Percentiles rank a stretch among this genome's conserved stretches.
Evolutionary conservation across 2,797 vertebrate genomes (phyloP).

Genomic region (Podarcis lilfordi): DNA sequence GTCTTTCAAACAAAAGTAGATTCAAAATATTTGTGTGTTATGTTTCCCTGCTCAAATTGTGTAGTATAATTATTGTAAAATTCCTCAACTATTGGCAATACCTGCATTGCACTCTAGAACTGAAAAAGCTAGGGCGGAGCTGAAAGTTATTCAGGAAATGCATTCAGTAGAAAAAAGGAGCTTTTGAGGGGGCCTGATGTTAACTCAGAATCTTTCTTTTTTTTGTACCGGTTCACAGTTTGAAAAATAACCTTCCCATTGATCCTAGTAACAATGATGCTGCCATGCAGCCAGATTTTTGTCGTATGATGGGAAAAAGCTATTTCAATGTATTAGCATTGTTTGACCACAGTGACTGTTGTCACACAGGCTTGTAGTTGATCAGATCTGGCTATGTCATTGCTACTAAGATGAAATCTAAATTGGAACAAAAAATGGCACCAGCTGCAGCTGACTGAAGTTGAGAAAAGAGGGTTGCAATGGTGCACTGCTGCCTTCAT

Average conservation of each 20-base stretch:
- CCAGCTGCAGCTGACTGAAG: not conserved
- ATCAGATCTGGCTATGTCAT: not conserved
- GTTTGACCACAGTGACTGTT: not conserved
- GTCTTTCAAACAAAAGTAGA: conserved; percentile 1
- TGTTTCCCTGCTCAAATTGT: conserved; percentile 69
- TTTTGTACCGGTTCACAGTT: not conserved
- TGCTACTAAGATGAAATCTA: conserved; percentile 39
- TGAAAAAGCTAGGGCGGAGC: not conserved
- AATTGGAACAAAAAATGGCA: not conserved
- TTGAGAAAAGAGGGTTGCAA: not conserved
- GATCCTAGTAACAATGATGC: not conserved
- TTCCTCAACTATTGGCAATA: conserved; percentile 67
- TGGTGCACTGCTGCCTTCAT: not conserved
- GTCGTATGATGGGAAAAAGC: not conserved
- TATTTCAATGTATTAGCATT: not conserved
- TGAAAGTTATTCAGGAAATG: not conserved
- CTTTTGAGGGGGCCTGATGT: too few species aligned
- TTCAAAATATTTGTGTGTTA: conserved; percentile 62
- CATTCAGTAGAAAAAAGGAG: not conserved
- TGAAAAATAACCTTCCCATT: conserved; percentile 7
- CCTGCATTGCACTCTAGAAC: conserved; percentile 56
- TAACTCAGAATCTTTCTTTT: not conserved
- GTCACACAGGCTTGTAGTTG: too few species aligned
- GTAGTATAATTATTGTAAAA: conserved; percentile 78
- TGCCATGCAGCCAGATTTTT: not conserved